phyloP scores from a whole-genome alignment of 2,797 vertebrate species.

The Sebastolobus alascanus region DNA sequence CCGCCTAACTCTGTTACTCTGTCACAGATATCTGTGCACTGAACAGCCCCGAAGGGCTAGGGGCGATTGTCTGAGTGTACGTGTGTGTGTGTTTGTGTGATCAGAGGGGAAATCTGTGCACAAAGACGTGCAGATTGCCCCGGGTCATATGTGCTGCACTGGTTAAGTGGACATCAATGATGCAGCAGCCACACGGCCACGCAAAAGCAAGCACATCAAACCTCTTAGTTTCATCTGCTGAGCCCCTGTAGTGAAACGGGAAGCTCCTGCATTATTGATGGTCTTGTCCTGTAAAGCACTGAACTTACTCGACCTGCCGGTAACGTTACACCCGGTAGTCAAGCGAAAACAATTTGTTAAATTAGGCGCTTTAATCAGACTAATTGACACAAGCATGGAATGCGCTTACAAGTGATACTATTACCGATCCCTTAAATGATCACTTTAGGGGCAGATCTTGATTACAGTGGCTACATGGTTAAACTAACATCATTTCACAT shows the following conservation, averaged over 20 bases:
- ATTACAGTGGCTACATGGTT: not conserved
- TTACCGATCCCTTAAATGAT: not conserved
- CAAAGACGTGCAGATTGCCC: slow-evolving; percentile 56
- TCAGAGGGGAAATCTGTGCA: slow-evolving; percentile 67
- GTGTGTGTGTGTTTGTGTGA: slow-evolving; percentile 1
- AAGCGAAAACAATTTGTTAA: slow-evolving; percentile 62
- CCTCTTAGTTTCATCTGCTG: slow-evolving; percentile 73
- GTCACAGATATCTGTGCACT: slow-evolving; percentile 56
- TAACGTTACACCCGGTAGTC: slow-evolving; percentile 52
- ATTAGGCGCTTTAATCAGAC: slow-evolving; percentile 53
- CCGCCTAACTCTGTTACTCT: slow-evolving; percentile 60
- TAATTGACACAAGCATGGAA: slow-evolving; percentile 20
- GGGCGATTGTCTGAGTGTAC: slow-evolving; percentile 9
- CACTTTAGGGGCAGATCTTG: not conserved
- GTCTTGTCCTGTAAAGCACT: slow-evolving; percentile 68
- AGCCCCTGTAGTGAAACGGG: slow-evolving; percentile 69
- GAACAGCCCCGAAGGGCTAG: slow-evolving; percentile 39
- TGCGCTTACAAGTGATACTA: not conserved
- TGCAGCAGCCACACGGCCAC: slow-evolving; percentile 67
- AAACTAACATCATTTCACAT: not conserved
- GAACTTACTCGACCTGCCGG: slow-evolving; percentile 58
- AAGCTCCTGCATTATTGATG: slow-evolving; percentile 76
- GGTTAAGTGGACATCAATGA: slow-evolving; percentile 80
- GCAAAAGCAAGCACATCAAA: slow-evolving; percentile 55
- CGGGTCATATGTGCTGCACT: slow-evolving; percentile 62